Percentiles rank a stretch among this genome's conserved stretches.
Conservation (phyloP, 1,140 invertebrate species). For the Drosophila sechellia region DNA sequence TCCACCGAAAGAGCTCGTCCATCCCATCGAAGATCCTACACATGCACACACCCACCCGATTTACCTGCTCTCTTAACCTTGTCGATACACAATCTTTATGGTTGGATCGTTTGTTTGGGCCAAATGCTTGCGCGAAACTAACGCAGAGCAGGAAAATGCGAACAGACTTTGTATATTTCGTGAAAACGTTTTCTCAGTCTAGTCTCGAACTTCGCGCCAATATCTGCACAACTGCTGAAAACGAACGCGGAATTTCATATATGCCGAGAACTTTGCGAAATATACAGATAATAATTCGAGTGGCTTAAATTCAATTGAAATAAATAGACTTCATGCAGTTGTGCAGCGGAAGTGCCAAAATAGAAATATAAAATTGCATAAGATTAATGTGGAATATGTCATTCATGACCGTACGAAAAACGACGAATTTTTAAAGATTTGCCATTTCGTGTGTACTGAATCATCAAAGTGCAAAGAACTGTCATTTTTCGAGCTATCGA, state of each 20-base stretch:
- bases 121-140: constrained; percentile 23
- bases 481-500: constrained; percentile 36
- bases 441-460: neutral
- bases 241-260: constrained; percentile 21
- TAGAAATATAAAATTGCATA: constrained; percentile 60
- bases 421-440: constrained; percentile 20
- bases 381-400: constrained; percentile 48
- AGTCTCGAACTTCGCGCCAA: constrained; percentile 60
- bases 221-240: constrained; percentile 28
- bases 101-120: constrained; percentile 30
- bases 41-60: neutral
- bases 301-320: constrained; percentile 10
- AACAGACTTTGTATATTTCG: constrained; percentile 36
- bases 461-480: constrained; percentile 21
- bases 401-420: constrained; percentile 13
- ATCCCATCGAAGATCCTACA: neutral
- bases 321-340: constrained; percentile 2
- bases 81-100: constrained; percentile 18
- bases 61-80: constrained; percentile 21
- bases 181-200: constrained; percentile 48
- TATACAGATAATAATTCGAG: constrained; percentile 36
- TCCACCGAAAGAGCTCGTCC: neutral
- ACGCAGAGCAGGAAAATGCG: constrained; percentile 12
- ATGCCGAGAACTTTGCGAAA: constrained; percentile 36
- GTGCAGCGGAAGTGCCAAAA: constrained; percentile 45